A percentile compares a stretch with the other conserved stretches of the same genome.
These are phyloP conservation scores for Heliconius erato DNA, from an alignment of 2,888 invertebrate genomes.

Conservation along the genomic window DNA sequence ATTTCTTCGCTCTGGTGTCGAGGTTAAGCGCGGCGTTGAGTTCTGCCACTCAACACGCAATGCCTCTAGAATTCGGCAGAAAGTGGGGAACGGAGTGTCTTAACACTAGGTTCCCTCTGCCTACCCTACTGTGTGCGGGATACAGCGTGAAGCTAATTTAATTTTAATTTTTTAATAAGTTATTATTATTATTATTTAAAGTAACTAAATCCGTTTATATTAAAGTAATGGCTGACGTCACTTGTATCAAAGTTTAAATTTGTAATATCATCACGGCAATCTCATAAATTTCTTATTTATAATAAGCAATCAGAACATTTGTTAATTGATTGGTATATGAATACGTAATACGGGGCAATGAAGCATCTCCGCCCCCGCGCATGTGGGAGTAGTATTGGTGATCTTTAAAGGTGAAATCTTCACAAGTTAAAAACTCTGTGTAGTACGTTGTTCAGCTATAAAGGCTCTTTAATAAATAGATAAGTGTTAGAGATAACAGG, in stretches of 20 bases:
- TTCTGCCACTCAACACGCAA: no score
- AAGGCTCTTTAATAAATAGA: conserved; percentile 1
- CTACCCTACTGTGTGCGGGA: no score
- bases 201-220: background rate
- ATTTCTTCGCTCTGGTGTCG: no score
- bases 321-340: conserved; percentile 45
- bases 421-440: conserved; percentile 27
- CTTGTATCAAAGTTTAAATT: background rate
- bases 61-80: no score
- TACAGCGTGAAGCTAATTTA: no score
- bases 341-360: conserved; percentile 42
- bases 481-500: background rate
- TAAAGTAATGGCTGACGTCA: background rate
- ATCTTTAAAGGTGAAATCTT: conserved; percentile 54
- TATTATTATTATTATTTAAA: background rate
- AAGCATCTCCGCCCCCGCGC: conserved; percentile 43
- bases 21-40: no score
- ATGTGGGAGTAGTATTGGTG: conserved; percentile 46
- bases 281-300: conserved; percentile 7
- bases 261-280: background rate
- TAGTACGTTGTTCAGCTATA: background rate
- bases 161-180: no score
- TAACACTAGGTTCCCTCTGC: no score
- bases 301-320: background rate
- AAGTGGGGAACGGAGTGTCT: no score